Conservation (phyloP, 2,113 vertebrate species). For the Colistium nudipinnis region DNA sequence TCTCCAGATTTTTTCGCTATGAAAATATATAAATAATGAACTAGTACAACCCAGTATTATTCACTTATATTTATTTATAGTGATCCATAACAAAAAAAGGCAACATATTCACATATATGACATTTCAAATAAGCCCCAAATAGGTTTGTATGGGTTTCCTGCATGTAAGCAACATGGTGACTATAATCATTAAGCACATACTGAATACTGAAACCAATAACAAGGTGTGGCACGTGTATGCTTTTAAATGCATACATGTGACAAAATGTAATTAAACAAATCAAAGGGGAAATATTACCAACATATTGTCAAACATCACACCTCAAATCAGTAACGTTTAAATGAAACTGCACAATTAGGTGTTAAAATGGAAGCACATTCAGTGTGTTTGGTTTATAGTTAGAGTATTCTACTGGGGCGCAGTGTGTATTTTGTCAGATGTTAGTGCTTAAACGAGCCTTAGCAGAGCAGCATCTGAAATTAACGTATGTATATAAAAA, state of each 20-base stretch:
- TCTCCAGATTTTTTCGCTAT: not conserved
- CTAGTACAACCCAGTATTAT: not conserved
- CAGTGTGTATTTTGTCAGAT: not conserved
- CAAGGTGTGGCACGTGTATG: too few species aligned
- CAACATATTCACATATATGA: slow-evolving; percentile 38
- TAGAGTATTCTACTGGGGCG: not conserved
- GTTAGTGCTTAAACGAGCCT: too few species aligned
- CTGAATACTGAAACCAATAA: too few species aligned
- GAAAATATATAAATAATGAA: not conserved
- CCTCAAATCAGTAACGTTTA: too few species aligned
- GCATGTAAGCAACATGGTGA: slow-evolving; percentile 2
- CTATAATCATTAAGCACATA: not conserved
- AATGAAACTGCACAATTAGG: not conserved
- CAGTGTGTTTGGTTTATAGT: not conserved
- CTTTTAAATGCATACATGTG: too few species aligned
- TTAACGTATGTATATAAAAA: too few species aligned
- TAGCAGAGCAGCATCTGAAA: slow-evolving; percentile 11
- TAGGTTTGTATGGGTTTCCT: not conserved
- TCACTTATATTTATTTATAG: slow-evolving; percentile 71
- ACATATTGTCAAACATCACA: too few species aligned
- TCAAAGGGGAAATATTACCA: too few species aligned
- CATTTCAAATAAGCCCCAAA: slow-evolving; percentile 21
- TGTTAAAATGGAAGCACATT: slow-evolving; percentile 5
- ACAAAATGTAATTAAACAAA: too few species aligned
- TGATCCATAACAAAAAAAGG: slow-evolving; percentile 41